Base-by-base conservation (phyloP, 2,888 invertebrate species). In the Criorhina ranunculi region DNA sequence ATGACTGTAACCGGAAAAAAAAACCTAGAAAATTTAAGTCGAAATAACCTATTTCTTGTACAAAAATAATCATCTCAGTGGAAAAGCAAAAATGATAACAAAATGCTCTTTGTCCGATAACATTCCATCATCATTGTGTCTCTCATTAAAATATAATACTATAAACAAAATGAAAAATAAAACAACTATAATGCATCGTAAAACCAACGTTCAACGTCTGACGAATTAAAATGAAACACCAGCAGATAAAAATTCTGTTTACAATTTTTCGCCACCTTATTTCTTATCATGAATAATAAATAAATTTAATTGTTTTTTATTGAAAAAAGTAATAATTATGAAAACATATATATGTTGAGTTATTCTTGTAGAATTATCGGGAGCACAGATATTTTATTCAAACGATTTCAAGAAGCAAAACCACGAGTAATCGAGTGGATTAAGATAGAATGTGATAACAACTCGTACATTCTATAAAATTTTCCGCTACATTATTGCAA, bases 141-240 rank as follows among this genome's bases (percentile, higher is more conserved):
- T 29, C 40, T 51, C 17, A 53, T 53, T 67, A 15, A 11, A 17
- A 53, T 60, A 53, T 60, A 11, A 9, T 17, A 35, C 8, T 8
- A 6, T 5, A 6, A 7, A 12, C 11, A 12, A 24, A 44, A 53
- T 8, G 2, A 76, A 40, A 29, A 24, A 60, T 57, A n/a, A 24
- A 24, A 24, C 24, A 24, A 3, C 1, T 24, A 3, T 3, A 24
- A 24, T 64, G 37, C 57, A 64, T 57, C 40, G 60, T 35, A 9
- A 46, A 53, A 59, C 29, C 64, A 77, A 82, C 64, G 81, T 75
- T 64, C 81, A 62, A 57, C 53, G 59, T 73, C 70, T 77, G 76
- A 82, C 69, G 42, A 53, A 77, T 44, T 66, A 19, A 19, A 42
- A 12, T 15, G 40, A 62, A 55, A 33, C 15, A 55, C 53, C 9